Evolutionary conservation across 2,797 vertebrate species (phyloP).

Genomic region (Rhabdomys pumilio): DNA sequence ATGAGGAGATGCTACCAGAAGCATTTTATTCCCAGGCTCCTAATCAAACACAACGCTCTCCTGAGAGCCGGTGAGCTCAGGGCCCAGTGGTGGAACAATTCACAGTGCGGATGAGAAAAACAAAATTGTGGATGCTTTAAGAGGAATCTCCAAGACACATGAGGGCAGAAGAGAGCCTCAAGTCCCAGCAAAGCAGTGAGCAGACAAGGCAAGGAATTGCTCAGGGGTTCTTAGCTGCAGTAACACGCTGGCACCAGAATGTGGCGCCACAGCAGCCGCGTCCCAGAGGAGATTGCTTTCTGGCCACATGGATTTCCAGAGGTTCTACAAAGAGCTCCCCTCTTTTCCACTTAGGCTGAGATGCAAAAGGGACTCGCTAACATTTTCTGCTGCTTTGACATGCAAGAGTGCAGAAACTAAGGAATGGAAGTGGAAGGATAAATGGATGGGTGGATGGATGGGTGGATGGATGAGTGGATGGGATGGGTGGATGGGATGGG

Average conservation of each 20-base stretch:
- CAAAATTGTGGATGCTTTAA: background rate
- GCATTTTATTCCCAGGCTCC: background rate
- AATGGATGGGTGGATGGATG: too few species aligned
- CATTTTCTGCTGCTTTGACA: constrained; percentile 8
- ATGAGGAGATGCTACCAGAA: background rate
- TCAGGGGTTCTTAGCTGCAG: background rate
- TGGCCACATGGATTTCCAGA: background rate
- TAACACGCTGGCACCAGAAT: background rate
- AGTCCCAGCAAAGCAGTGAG: background rate
- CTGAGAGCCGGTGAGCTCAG: background rate
- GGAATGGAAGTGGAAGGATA: background rate
- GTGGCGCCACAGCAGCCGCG: background rate
- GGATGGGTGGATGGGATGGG: too few species aligned
- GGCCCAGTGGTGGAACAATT: background rate
- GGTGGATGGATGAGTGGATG: too few species aligned
- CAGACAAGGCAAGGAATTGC: background rate
- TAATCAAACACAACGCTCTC: background rate
- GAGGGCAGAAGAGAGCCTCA: background rate
- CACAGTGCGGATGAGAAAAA: background rate
- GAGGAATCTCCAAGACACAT: background rate
- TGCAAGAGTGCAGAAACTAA: background rate
- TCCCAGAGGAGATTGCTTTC: background rate
- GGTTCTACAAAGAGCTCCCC: background rate
- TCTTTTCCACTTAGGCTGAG: constrained; percentile 18
- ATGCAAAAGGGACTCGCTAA: background rate